Evolutionary conservation across 2,888 invertebrate species (phyloP).

Genomic region (Schizaphis graminum): DNA sequence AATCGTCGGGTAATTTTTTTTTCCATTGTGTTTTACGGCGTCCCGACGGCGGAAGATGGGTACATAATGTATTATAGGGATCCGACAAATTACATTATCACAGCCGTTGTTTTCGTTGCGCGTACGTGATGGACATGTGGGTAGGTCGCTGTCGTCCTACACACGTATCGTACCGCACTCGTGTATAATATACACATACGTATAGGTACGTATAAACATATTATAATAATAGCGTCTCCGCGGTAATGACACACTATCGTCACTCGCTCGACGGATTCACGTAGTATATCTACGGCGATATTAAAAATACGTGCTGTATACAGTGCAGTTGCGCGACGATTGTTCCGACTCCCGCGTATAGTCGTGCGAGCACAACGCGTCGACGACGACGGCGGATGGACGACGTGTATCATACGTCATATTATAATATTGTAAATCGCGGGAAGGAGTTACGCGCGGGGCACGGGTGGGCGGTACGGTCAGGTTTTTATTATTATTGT

Average conservation of each 20-base stretch:
- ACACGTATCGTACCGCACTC: background rate
- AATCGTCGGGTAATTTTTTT: background rate
- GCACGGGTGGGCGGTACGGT: background rate
- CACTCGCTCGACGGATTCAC: background rate
- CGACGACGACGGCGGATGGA: background rate
- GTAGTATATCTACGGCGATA: background rate
- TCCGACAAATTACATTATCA: background rate
- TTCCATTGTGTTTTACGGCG: background rate
- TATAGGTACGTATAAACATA: too few relatives aligned
- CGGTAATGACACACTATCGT: background rate
- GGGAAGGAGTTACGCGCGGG: background rate
- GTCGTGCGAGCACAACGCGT: background rate
- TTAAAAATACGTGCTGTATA: background rate
- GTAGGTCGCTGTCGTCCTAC: background rate
- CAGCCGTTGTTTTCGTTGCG: background rate
- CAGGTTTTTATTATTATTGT: background rate
- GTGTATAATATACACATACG: background rate
- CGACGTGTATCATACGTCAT: background rate
- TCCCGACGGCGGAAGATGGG: background rate
- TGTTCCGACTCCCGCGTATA: background rate
- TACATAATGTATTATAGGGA: background rate
- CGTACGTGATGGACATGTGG: background rate
- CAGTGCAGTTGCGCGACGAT: background rate
- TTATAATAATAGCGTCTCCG: background rate
- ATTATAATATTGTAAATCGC: background rate